These are phyloP conservation scores for Maniola hyperantus DNA, from an alignment of 2,888 invertebrate species.

Conservation along the genomic window DNA sequence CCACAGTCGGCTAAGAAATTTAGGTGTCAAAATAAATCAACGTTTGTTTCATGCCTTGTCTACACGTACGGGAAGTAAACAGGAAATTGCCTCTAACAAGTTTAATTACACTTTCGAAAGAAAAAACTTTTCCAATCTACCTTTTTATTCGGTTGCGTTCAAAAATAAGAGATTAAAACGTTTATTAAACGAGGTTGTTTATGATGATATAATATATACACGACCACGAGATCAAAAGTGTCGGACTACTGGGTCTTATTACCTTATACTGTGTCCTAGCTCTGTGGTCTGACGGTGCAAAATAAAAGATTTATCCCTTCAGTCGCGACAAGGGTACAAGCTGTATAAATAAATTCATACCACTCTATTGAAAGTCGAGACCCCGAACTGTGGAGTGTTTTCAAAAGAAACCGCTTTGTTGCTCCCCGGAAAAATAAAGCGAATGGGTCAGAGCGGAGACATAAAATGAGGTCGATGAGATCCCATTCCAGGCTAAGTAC, in stretches of 20 bases:
- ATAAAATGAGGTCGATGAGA: slow-evolving; percentile 40
- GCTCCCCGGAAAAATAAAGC: slow-evolving; percentile 52
- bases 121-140: slow-evolving; percentile 80
- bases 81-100: slow-evolving; percentile 78
- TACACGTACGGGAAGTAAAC: slow-evolving; percentile 38
- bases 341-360: slow-evolving; percentile 68
- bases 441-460: slow-evolving; percentile 51
- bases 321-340: slow-evolving; percentile 43
- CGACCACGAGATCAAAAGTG: too few species aligned
- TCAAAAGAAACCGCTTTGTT: slow-evolving; percentile 63
- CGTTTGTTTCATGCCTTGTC: background rate
- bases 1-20: too few species aligned
- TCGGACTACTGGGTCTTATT: too few species aligned
- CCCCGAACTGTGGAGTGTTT: slow-evolving; percentile 53
- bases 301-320: slow-evolving; percentile 65
- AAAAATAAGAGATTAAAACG: slow-evolving; percentile 66
- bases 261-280: too few species aligned
- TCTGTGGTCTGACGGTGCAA: slow-evolving; percentile 59
- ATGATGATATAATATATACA: slow-evolving; percentile 43
- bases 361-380: slow-evolving; percentile 66
- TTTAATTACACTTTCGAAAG: slow-evolving; percentile 77
- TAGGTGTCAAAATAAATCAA: slow-evolving; percentile 1
- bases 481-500: slow-evolving; percentile 40
- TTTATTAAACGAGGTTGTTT: slow-evolving; percentile 59
- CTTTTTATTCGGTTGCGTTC: slow-evolving; percentile 69